Percentiles rank a stretch among this genome's conserved stretches.
These are phyloP conservation scores for Geococcyx californianus DNA, from an alignment of 2,113 vertebrate species.

Conservation along the genomic window DNA sequence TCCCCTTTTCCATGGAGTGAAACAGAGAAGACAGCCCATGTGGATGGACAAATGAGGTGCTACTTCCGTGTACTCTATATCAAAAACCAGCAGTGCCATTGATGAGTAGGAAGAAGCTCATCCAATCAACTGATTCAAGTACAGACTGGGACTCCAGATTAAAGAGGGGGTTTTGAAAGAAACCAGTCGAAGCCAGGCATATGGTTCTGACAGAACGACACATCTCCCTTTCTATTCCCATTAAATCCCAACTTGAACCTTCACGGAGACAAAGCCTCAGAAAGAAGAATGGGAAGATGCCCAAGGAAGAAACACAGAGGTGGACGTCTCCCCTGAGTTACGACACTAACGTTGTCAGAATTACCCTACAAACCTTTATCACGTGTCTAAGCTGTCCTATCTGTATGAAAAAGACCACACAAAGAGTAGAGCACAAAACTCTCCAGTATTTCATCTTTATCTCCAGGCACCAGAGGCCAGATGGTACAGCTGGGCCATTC, in stretches of 20 bases:
- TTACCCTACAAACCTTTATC: neutral
- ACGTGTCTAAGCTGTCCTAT: neutral
- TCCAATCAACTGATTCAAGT: neutral
- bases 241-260: neutral
- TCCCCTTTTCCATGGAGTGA: neutral
- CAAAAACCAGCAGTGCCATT: neutral
- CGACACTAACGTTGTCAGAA: neutral
- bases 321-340: neutral
- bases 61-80: neutral
- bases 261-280: neutral
- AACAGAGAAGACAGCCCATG: neutral
- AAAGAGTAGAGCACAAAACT: neutral
- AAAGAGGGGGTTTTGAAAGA: neutral
- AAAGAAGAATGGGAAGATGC: neutral
- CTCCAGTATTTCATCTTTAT: neutral
- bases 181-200: neutral
- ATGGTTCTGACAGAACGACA: fast-evolving
- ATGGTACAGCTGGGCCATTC: neutral
- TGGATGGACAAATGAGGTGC: neutral
- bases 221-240: neutral
- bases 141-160: neutral
- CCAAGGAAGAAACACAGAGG: neutral
- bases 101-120: neutral
- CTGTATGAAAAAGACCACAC: neutral
- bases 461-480: neutral